Base-by-base conservation (phyloP, 2,113 vertebrate genomes). In the Tympanuchus pallidicinctus region DNA sequence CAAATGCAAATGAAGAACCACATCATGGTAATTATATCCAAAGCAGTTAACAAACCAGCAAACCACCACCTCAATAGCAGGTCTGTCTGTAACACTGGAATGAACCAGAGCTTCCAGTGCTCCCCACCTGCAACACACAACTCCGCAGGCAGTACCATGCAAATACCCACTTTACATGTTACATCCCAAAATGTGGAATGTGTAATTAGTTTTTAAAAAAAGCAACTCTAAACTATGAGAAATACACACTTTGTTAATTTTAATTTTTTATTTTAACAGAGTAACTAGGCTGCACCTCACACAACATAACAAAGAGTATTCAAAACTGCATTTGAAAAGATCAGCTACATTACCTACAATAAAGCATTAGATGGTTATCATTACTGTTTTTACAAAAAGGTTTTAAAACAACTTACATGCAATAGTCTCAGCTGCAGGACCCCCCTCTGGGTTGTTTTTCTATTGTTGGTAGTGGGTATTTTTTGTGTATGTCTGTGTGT, bases 301-400 rank as follows among this genome's bases (percentile, higher is more conserved):
- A 47, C 18, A 72, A n/a, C 48, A 38, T 14, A 5, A 32, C 27
- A 19, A 40, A 24, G 28, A 40, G 24, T 36, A 28, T 27, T 27
- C 61, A 22, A 65, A 34, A 34, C 12, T 13, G 32, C 20, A 47
- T 18, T 40, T 40, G 43, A 83, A 57, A 27, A 27, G 34, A 52
- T 30, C 24, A 16, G 60, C 57, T 56, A 25, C 0, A 0, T 45
- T 27, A 73, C 16, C 64, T 65, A 36, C 0, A 0, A 47, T 42
- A 43, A 48, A 54, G 9, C 63, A 76, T 36, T 32, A 16, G 14
- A 28, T 65, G 20, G 13, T 60, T 43, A n/a, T 48, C 10, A 47
- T 54, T 45, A 64, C 22, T 4, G 3, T 61, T 61, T 34, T 17
- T 30, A 57, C 16, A 18, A 32, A 57, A 57, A 18, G 15, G 3